Percentiles rank a stretch among this genome's conserved stretches.
Evolutionary conservation across 2,113 vertebrate genomes (phyloP).

Genomic region (Haliaeetus leucogaster): DNA sequence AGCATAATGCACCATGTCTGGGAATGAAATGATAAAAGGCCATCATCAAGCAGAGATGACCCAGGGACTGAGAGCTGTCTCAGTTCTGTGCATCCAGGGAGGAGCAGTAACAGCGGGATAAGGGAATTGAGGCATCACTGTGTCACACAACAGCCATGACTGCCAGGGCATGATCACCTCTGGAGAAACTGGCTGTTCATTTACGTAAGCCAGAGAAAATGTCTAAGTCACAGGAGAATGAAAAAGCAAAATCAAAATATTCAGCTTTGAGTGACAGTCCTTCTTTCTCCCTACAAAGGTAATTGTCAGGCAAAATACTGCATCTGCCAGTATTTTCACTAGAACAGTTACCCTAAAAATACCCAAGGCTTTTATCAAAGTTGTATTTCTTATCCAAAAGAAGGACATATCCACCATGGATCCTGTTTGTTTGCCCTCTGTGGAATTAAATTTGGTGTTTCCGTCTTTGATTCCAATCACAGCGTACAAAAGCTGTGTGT

Average conservation of each 20-base stretch:
- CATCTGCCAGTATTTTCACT: not conserved
- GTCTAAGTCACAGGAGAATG: not conserved
- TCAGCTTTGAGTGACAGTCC: not conserved
- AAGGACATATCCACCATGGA: not conserved
- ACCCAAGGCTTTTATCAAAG: not conserved
- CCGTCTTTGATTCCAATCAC: not conserved
- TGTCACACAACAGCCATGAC: not conserved
- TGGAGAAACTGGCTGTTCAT: not conserved
- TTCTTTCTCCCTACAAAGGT: not conserved
- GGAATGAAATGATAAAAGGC: not conserved
- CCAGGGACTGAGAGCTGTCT: not conserved
- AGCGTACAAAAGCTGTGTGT: not conserved
- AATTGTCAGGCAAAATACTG: not conserved
- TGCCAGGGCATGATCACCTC: not conserved
- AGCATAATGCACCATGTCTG: not conserved
- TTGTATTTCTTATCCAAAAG: not conserved
- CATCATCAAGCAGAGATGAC: not conserved
- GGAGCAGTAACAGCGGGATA: accelerated
- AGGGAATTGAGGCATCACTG: not conserved
- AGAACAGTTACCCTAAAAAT: not conserved
- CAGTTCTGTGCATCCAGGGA: not conserved
- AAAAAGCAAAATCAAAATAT: not conserved
- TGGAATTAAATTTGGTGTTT: not conserved
- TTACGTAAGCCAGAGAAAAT: not conserved
- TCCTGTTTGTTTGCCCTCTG: not conserved